Evolutionary conservation across 2,797 vertebrate species (phyloP), one percentile per base, ranked within the genome.

Genomic region (Zenarchopterus dispar): DNA sequence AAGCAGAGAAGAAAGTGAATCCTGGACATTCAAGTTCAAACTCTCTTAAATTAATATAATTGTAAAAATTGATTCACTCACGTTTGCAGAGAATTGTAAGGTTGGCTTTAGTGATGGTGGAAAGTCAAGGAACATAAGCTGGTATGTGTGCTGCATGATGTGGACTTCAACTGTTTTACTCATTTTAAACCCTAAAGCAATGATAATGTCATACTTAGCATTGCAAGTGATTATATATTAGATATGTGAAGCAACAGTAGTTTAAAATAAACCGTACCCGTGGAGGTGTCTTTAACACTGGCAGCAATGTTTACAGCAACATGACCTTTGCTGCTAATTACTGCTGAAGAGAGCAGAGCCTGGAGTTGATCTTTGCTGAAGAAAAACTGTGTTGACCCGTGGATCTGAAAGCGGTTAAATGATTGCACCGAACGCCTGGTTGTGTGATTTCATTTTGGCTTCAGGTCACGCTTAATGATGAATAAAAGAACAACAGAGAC

Each of bases 361-460:
- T 54, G 47, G 41, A 89, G 77, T 2, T 73, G 42, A 52, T 77
- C 67, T 41, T 69, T 78, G 56, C 80, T 74, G 71, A 92, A 87
- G 66, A 69, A 56, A 57, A 92, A 91, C 49, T 59, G 77, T 0
- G 82, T 53, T 5, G 89, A 90, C 0, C 89, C 88, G 8, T 85
- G 70, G 39, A 91, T 83, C 91, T 92, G 63, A 62, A 31, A 50
- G 56, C 46, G 31, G 33, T 48, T 10, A 31, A 18, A 31, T 10
- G 5, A 24, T 11, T 53, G 8, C 33, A 31, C 2, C 24, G 1
- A 44, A 28, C 0, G 16, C n/a, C 6, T 18, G 9, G 1, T 41
- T 18, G 17, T 16, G 8, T 13, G 1, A 5, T 10, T 17, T 13
- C 16, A 43, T 11, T 56, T 0, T 21, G 6, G 9, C 18, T 18